These are phyloP conservation scores for Psammodynastes pulverulentus DNA, from an alignment of 2,113 vertebrate genomes.

Conservation along the genomic window DNA sequence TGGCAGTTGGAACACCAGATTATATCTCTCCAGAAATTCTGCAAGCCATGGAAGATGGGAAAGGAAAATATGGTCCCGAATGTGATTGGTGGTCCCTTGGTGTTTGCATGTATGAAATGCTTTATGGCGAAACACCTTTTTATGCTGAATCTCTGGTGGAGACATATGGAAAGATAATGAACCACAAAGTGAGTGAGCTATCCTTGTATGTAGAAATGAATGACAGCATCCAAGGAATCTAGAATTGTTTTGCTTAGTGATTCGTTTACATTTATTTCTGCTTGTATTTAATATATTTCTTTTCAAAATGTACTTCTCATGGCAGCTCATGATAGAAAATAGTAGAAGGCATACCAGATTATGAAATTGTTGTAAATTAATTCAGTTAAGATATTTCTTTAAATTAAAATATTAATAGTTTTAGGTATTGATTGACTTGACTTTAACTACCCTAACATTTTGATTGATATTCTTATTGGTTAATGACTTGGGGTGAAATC, in stretches of 20 bases:
- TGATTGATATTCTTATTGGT: background rate
- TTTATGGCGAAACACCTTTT: conserved; percentile 98
- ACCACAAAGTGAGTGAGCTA: conserved; percentile 90
- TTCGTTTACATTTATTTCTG: background rate
- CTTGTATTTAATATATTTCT: background rate
- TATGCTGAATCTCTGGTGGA: conserved; percentile 98
- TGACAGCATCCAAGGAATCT: background rate
- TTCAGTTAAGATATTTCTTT: background rate
- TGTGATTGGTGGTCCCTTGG: conserved; percentile 99
- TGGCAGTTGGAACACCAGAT: conserved; percentile 96
- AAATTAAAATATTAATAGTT: background rate
- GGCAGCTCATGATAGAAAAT: background rate
- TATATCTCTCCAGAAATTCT: conserved; percentile 99
- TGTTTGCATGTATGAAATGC: conserved; percentile 99
- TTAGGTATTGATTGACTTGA: background rate
- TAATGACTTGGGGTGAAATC: background rate
- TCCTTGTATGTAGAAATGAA: conserved; percentile 17
- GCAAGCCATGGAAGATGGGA: conserved; percentile 99
- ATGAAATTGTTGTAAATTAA: background rate
- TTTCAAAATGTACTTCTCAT: background rate
- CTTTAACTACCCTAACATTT: background rate
- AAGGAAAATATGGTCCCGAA: conserved; percentile 96
- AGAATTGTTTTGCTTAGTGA: background rate
- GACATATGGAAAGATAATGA: conserved; percentile 99
- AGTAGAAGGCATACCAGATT: background rate